Evolutionary conservation across 2,888 invertebrate genomes (phyloP).

Genomic region (Eubasilissa splendida): DNA sequence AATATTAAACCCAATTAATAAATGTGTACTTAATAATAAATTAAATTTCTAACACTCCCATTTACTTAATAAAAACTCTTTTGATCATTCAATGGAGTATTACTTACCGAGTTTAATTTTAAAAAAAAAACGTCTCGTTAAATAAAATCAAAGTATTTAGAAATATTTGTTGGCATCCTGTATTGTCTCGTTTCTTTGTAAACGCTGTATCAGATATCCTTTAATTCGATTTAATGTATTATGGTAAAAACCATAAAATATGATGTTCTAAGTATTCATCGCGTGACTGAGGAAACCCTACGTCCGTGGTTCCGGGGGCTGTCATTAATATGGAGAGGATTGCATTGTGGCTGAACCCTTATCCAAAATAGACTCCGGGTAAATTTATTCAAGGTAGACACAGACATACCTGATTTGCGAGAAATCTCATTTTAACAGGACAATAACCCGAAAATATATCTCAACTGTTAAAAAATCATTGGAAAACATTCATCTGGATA

Average conservation of each 20-base stretch:
- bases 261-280: conserved; percentile 55
- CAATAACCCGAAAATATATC: not conserved
- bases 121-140: too few species aligned
- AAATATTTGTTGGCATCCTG: not conserved
- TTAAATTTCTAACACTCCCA: too few species aligned
- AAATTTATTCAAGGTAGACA: conserved; percentile 1
- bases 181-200: not conserved
- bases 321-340: conserved; percentile 27
- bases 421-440: not conserved
- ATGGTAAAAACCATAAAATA: conserved; percentile 35
- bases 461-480: not conserved
- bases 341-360: conserved; percentile 17
- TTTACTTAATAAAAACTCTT: too few species aligned
- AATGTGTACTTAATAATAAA: too few species aligned
- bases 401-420: not conserved
- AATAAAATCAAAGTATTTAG: too few species aligned
- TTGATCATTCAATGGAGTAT: too few species aligned
- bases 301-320: not conserved
- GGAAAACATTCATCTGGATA: too few species aligned
- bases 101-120: too few species aligned
- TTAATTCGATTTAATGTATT: conserved; percentile 32
- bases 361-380: not conserved
- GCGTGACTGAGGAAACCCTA: conserved; percentile 56
- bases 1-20: too few species aligned
- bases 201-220: conserved; percentile 16